phyloP scores from a whole-genome alignment of 1,140 invertebrate species.

The Choristoneura fumiferana region DNA sequence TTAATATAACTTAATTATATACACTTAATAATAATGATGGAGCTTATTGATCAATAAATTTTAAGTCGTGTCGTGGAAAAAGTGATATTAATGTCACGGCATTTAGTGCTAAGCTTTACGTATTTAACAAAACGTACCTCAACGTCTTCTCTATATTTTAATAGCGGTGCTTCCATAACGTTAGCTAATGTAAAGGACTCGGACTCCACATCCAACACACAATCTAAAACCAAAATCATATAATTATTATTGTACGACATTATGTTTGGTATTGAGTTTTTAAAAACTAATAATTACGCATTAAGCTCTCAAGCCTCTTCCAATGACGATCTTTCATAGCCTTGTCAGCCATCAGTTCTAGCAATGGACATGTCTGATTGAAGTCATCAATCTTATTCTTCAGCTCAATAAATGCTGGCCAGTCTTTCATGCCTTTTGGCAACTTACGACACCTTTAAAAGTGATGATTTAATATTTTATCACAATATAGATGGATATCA shows the following conservation, averaged over 20 bases:
- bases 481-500: neutral
- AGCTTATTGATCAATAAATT: too few species aligned
- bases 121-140: constrained; percentile 78
- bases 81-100: too few species aligned
- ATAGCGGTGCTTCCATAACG: constrained; percentile 90
- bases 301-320: constrained; percentile 86
- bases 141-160: constrained; percentile 92
- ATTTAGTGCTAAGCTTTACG: too few species aligned
- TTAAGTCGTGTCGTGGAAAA: too few species aligned
- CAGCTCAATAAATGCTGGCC: constrained; percentile 92
- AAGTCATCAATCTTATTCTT: constrained; percentile 95
- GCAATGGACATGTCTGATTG: constrained; percentile 90
- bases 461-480: neutral
- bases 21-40: too few species aligned
- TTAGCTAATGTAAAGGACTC: constrained; percentile 88
- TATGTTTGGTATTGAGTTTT: constrained; percentile 1
- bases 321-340: constrained; percentile 95
- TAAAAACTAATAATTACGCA: constrained; percentile 45
- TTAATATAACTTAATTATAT: too few species aligned
- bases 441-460: constrained; percentile 84
- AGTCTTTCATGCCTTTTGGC: constrained; percentile 91
- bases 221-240: constrained; percentile 65
- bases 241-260: constrained; percentile 11
- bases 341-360: constrained; percentile 94
- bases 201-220: constrained; percentile 88